Conservation (phyloP, 2,888 invertebrate species). For the Drosophila testacea region DNA sequence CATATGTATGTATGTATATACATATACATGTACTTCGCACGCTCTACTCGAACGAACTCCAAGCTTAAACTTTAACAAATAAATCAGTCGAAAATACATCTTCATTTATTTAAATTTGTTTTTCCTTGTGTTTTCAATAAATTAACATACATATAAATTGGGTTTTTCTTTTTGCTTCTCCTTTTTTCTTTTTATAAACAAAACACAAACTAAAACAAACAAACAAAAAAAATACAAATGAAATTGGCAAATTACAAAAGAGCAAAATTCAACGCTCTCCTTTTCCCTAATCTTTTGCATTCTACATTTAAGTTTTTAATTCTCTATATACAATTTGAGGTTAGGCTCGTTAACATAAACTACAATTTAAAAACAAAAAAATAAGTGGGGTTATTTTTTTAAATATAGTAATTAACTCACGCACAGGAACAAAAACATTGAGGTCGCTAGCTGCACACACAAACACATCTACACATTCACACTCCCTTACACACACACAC, state of each 20-base stretch:
- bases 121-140: conserved; percentile 43
- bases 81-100: conserved; percentile 70
- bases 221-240: conserved; percentile 11
- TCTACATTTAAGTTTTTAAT: conserved; percentile 23
- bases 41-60: conserved; percentile 25
- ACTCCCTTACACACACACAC: conserved; percentile 15
- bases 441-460: conserved; percentile 44
- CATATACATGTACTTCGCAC: conserved; percentile 17
- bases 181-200: conserved; percentile 5
- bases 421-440: conserved; percentile 58
- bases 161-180: conserved; percentile 4
- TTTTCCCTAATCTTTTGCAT: conserved; percentile 10
- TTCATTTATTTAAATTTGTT: conserved; percentile 32
- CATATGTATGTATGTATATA: not conserved
- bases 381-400: conserved; percentile 12
- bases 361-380: not conserved
- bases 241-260: conserved; percentile 48
- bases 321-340: conserved; percentile 37
- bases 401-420: conserved; percentile 23
- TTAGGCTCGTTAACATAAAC: conserved; percentile 17
- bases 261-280: conserved; percentile 45
- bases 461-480: conserved; percentile 11
- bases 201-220: conserved; percentile 14
- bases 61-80: conserved; percentile 70
- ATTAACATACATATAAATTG: conserved; percentile 43